These are phyloP conservation scores for Tachina lurida DNA, from an alignment of 2,888 invertebrate species.

Conservation along the genomic window DNA sequence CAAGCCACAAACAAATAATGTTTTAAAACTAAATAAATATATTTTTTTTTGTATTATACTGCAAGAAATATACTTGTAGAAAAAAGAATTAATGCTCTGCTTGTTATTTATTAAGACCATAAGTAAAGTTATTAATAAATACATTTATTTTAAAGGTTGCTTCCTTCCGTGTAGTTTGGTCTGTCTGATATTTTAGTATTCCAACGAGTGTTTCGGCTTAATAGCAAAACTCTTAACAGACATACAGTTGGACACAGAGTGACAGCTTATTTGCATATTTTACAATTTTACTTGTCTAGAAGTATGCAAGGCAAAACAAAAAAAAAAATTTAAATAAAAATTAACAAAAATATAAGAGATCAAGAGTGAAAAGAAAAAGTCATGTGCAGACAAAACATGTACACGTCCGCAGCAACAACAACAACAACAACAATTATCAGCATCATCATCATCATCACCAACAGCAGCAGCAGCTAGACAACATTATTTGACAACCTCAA, in stretches of 20 bases:
- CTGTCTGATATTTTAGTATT: slow-evolving; percentile 61
- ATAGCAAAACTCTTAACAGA: slow-evolving; percentile 52
- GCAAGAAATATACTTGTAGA: not conserved
- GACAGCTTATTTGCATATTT: slow-evolving; percentile 79
- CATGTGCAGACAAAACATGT: slow-evolving; percentile 70
- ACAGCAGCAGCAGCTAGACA: slow-evolving; percentile 25
- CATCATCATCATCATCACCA: not conserved
- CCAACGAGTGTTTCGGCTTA: slow-evolving; percentile 37
- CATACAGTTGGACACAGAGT: slow-evolving; percentile 53
- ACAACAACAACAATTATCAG: slow-evolving; percentile 16
- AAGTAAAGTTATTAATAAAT: slow-evolving; percentile 54
- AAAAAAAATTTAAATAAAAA: not conserved
- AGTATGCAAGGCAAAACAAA: slow-evolving; percentile 40
- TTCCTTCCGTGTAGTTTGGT: too few relatives aligned
- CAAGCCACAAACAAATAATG: not conserved
- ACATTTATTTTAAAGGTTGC: slow-evolving; percentile 34
- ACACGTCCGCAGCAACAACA: slow-evolving; percentile 31
- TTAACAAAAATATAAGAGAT: slow-evolving; percentile 55
- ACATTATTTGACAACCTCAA: slow-evolving; percentile 52
- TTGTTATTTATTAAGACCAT: slow-evolving; percentile 19
- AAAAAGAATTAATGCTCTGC: slow-evolving; percentile 42
- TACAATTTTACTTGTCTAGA: slow-evolving; percentile 77
- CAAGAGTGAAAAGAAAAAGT: slow-evolving; percentile 55
- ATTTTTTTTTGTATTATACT: not conserved
- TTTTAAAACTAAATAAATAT: not conserved